Evolutionary conservation across 1,140 invertebrate genomes (phyloP).

Genomic region (Ruditapes philippinarum): DNA sequence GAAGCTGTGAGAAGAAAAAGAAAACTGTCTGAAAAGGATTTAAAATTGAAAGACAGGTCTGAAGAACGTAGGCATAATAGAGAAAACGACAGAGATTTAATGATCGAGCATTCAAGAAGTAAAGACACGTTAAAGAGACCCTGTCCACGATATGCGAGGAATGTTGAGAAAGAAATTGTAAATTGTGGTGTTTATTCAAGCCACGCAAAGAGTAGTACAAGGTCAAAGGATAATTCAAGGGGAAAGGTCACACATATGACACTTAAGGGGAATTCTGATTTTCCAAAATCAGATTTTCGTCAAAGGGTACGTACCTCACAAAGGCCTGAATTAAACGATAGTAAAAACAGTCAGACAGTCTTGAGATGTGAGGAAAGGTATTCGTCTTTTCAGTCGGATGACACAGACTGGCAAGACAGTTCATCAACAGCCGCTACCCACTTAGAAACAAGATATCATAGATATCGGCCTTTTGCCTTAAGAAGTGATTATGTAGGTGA

Average conservation of each 20-base stretch:
- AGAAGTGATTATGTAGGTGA: neutral
- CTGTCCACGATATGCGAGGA: neutral
- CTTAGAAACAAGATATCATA: no score
- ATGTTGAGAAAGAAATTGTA: neutral
- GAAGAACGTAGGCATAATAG: neutral
- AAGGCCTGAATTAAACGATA: no score
- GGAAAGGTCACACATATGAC: neutral
- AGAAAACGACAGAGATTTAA: neutral
- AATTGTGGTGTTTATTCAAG: no score
- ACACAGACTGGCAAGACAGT: neutral
- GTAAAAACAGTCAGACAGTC: neutral
- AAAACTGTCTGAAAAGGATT: conserved; percentile 13
- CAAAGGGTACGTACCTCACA: no score
- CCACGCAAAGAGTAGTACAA: no score
- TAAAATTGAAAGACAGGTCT: neutral
- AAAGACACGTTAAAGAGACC: neutral
- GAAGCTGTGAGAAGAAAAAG: conserved; percentile 46
- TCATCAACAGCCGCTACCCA: neutral
- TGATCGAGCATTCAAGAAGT: neutral
- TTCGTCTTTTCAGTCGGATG: neutral
- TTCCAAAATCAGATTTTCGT: no score
- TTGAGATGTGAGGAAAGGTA: neutral
- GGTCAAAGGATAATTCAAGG: neutral
- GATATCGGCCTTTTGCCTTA: no score
- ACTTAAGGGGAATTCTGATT: no score